Base-by-base conservation (phyloP, 2,888 invertebrate species). In the Agonum fuliginosum region DNA sequence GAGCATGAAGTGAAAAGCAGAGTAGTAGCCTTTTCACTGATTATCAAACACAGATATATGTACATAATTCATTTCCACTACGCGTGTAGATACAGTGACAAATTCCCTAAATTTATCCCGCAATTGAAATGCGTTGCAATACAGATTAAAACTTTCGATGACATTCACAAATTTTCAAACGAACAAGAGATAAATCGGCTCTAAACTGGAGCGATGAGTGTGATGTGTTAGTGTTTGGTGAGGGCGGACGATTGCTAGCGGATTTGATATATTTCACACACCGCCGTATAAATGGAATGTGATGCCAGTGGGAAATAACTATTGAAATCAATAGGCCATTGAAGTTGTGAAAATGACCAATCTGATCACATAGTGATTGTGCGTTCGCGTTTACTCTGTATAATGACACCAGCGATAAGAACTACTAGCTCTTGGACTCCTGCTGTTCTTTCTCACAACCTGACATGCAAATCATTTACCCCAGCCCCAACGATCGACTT, bases 221-320 rank as follows among this genome's bases (percentile, higher is more conserved):
- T 10, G 43, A 51, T 34, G 54, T 5, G 27, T 17, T n/a, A n/a
- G n/a, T n/a, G n/a, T n/a, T n/a, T n/a, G n/a, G n/a, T n/a, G n/a
- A n/a, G n/a, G n/a, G n/a, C n/a, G n/a, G n/a, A n/a, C n/a, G 41
- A 48, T 62, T 8, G 19, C 41, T 19, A 43, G 20, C 34, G 71
- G 67, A 62, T 79, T 80, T 81, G 81, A 81, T 80, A 81, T 80
- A 83, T 84, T 84, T 82, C 81, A 83, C 80, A 81, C 80, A 80
- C 81, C 79, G 78, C 81, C 81, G 81, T 80, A 80, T 82, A 81
- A 84, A 84, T 84, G 84, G 83, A 83, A 84, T 83, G 84, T 82
- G 83, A 84, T 83, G 83, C 84, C 83, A 81, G 79, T 80, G 84
- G 84, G 84, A 84, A 84, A 85, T 84, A 83, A 83, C 83, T 81